Evolutionary conservation across 2,113 vertebrate species (phyloP), one percentile per base, ranked within the genome.

Genomic region (Melanerpes formicivorus): DNA sequence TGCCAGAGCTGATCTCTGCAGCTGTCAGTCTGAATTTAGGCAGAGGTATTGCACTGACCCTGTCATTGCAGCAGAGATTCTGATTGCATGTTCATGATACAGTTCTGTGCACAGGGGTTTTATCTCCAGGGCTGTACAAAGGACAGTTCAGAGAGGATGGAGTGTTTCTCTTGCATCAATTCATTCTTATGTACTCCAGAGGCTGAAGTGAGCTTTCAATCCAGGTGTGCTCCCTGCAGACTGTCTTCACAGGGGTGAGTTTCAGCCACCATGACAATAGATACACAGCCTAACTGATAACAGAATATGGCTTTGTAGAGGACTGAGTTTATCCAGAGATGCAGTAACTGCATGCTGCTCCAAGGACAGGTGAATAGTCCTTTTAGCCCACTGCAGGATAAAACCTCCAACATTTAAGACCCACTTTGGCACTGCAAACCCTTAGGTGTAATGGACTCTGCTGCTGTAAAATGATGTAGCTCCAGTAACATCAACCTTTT

Each of bases 341-440:
- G 74, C 8, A 37, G 92, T 73, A 34, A 92, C 80, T 92, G 90
- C 80, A 76, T 84, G 74, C 88, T 70, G 84, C 74, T 96, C 66
- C 67, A 59, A 90, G 59, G 70, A 90, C 90, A 93, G 3, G 25
- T 0, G 42, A 94, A 95, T 94, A 94, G 94, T 94, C 80, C 90
- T 94, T 90, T 94, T 58, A 96, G 95, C 72, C 79, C 72, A 37
- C 46, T 87, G 84, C 84, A 77, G 58, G 64, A 82, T 60, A 66
- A 94, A 92, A 46, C 62, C 48, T 92, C 71, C 91, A 91, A 79
- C 93, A 92, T 96, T 95, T 87, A 92, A 94, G 87, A 77, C 30
- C 48, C 64, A n/a, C 81, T 89, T 60, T 65, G 78, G 42, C 17
- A 34, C 84, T 90, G 72, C 56, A 67, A 44, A 48, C 42, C 65